A percentile compares a stretch with the other conserved stretches of the same genome.
Conservation (phyloP, 2,113 vertebrate species). For the Catagonus wagneri region DNA sequence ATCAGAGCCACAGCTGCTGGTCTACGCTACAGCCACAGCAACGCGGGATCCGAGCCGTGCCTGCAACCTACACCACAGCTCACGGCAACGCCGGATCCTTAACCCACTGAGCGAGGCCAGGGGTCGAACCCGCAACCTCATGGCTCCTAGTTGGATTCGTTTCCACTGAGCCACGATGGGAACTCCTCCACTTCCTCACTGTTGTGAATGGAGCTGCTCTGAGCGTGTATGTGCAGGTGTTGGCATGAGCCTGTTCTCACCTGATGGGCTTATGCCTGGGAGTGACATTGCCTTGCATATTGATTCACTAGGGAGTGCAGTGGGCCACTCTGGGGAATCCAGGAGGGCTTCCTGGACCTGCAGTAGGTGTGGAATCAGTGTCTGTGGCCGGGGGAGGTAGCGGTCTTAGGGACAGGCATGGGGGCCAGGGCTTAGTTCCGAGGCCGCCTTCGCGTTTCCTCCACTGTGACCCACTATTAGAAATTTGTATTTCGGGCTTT, state of each 20-base stretch:
- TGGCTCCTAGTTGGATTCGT: too few species aligned
- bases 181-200: not conserved
- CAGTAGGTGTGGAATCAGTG: not conserved
- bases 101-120: too few species aligned
- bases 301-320: not conserved
- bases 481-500: not conserved
- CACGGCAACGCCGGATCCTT: too few species aligned
- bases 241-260: not conserved
- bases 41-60: too few species aligned
- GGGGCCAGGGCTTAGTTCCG: not conserved
- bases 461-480: not conserved
- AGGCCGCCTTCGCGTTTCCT: not conserved
- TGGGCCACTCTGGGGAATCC: not conserved
- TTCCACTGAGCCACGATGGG: too few species aligned
- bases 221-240: too few species aligned
- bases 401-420: not conserved
- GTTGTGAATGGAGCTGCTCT: not conserved
- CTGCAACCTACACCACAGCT: too few species aligned
- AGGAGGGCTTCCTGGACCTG: not conserved
- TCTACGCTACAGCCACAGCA: too few species aligned
- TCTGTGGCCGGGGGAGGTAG: not conserved
- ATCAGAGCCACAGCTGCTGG: too few species aligned
- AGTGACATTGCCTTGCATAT: fast-evolving
- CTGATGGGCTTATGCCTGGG: fast-evolving
- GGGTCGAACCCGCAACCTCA: too few species aligned